phyloP scores from a whole-genome alignment of 1,140 invertebrate genomes.

The Drosophila rufa region DNA sequence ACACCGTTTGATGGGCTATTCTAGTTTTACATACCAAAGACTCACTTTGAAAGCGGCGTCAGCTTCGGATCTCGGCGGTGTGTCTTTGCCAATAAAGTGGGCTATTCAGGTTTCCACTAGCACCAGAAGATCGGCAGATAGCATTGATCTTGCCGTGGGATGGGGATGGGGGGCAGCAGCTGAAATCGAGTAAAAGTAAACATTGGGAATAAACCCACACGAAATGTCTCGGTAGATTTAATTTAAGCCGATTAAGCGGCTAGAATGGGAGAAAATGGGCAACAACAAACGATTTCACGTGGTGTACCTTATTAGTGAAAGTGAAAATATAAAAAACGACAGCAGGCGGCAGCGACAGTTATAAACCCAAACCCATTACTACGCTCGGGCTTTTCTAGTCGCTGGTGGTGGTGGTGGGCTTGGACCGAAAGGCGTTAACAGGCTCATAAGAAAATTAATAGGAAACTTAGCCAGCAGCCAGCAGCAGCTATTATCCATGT shows the following conservation, averaged over 20 bases:
- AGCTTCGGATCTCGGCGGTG: conserved; percentile 1
- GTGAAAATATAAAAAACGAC: conserved; percentile 62
- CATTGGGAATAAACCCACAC: conserved; percentile 36
- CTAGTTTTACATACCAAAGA: conserved; percentile 49
- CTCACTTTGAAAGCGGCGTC: conserved; percentile 35
- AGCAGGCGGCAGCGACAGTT: conserved; percentile 53
- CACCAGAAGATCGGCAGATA: conserved; percentile 31
- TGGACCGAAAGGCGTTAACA: conserved; percentile 18
- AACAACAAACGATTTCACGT: conserved; percentile 46
- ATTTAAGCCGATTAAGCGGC: conserved; percentile 45
- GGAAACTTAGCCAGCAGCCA: conserved; percentile 14
- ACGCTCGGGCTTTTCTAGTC: conserved; percentile 15
- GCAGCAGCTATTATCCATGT: conserved; percentile 2
- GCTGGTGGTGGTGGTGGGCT: not conserved
- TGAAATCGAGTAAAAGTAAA: conserved; percentile 46
- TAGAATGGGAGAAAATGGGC: conserved; percentile 45
- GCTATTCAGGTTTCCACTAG: conserved; percentile 16
- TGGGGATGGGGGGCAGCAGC: not conserved
- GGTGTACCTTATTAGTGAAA: conserved; percentile 59
- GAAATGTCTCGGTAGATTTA: conserved; percentile 34
- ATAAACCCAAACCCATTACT: conserved; percentile 54
- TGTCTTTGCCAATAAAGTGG: conserved; percentile 55
- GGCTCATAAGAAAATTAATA: conserved; percentile 49
- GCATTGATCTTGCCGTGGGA: conserved; percentile 40
- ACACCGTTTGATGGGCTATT: conserved; percentile 62